Evolutionary conservation across 1,140 invertebrate species (phyloP), one percentile per base, ranked within the genome.

Genomic region (Neodiprion pinetum): DNA sequence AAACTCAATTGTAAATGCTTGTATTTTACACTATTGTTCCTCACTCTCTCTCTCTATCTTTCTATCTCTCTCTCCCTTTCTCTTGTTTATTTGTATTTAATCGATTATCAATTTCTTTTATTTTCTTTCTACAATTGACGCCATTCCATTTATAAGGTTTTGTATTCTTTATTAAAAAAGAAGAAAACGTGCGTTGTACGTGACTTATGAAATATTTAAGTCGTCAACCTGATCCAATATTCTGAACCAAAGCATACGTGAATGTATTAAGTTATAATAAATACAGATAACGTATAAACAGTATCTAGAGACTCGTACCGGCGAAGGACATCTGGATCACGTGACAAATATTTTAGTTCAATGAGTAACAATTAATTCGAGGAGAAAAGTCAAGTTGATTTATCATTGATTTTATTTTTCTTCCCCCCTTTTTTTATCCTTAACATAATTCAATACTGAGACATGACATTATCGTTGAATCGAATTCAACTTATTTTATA

Each of bases 151-250:
- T 73, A 74, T n/a, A 40, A 40, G 28, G 28, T 40, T 77, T 49
- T 49, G 21, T 17, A 9, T 69, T 21, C 4, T 65, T 5, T 40
- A 14, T 61, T 61, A 61, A 4, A 40, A 40, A 5, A 40, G 28
- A 3, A 40, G 8, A 4, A 61, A 14, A 14, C n/a, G 11, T 61
- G 53, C 5, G 53, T 61, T 61, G 53, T 0, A 14, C 11, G 11
- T 61, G 4, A 61, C 10, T 21, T 69, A 0, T 7, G 23, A 23
- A 12, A 14, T 69, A 69, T 17, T 69, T 73, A 28, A 75, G 17
- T 78, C 75, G 72, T 77, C 21, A 74, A 78, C 79, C 78, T 81
- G 77, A 78, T 81, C 76, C 80, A 75, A 81, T 81, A 81, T 79
- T 72, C 74, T 80, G 40, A 49, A 14, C 48, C 48, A 48, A 50